Evolutionary conservation across 1,140 invertebrate species (phyloP).

Genomic region (Bombus polaris): DNA sequence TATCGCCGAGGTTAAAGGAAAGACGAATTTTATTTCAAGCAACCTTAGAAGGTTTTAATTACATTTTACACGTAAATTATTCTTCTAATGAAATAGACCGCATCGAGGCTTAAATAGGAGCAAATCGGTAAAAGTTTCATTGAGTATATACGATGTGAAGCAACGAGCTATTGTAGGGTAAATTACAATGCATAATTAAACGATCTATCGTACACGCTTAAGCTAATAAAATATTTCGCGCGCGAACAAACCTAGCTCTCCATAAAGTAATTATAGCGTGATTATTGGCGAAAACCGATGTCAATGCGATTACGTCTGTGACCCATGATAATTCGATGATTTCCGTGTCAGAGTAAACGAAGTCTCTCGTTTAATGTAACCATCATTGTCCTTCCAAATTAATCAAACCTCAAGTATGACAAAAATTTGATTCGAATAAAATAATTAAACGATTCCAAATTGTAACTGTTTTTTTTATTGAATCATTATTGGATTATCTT

Average conservation of each 20-base stretch:
- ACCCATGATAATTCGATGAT: not conserved
- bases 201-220: constrained; percentile 8
- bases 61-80: not conserved
- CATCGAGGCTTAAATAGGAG: not conserved
- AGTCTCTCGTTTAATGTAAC: not conserved
- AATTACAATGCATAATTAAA: constrained; percentile 24
- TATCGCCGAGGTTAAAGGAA: not conserved
- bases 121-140: constrained; percentile 5
- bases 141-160: not conserved
- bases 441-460: not conserved
- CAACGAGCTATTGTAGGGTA: not conserved
- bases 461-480: no score
- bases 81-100: not conserved
- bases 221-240: constrained; percentile 26
- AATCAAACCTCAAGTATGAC: not conserved
- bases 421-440: not conserved
- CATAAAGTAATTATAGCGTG: constrained; percentile 1
- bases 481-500: no score
- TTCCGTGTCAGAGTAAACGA: not conserved
- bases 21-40: not conserved
- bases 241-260: not conserved
- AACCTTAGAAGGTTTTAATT: not conserved
- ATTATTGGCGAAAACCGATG: not conserved
- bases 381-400: not conserved
- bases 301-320: constrained; percentile 1